Conservation (phyloP, 2,888 invertebrate species). For the Siphlonurus alternatus region DNA sequence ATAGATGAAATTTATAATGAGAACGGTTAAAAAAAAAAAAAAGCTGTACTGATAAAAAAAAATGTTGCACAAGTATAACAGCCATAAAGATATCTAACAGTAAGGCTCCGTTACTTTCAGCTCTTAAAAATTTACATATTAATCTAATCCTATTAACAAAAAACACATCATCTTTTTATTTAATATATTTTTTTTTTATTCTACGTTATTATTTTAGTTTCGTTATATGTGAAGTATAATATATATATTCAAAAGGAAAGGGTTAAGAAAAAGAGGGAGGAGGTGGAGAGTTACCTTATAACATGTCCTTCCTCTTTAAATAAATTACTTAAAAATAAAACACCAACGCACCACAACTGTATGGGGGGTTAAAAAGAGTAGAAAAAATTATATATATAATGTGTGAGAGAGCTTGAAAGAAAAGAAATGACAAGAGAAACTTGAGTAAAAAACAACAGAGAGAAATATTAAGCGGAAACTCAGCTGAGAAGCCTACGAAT, state of each 20-base stretch:
- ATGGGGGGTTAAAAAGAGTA: background rate
- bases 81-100: background rate
- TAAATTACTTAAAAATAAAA: background rate
- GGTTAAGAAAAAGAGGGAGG: background rate
- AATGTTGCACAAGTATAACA: background rate
- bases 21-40: background rate
- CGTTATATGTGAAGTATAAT: background rate
- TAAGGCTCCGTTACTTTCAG: background rate
- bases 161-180: slow-evolving; percentile 2
- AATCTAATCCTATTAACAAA: slow-evolving; percentile 3
- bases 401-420: background rate
- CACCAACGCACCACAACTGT: background rate
- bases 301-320: slow-evolving; percentile 6
- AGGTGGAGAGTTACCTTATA: slow-evolving; percentile 2
- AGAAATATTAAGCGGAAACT: slow-evolving; percentile 5
- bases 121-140: background rate
- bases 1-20: background rate
- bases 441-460: background rate
- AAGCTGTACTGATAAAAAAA: no score
- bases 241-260: background rate
- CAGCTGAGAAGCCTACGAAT: slow-evolving; percentile 15
- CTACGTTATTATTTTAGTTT: background rate
- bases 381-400: slow-evolving; percentile 3
- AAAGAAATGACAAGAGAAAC: background rate
- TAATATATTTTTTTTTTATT: background rate